Conservation (phyloP, 2,888 invertebrate species). For the Anaspis maculata region DNA sequence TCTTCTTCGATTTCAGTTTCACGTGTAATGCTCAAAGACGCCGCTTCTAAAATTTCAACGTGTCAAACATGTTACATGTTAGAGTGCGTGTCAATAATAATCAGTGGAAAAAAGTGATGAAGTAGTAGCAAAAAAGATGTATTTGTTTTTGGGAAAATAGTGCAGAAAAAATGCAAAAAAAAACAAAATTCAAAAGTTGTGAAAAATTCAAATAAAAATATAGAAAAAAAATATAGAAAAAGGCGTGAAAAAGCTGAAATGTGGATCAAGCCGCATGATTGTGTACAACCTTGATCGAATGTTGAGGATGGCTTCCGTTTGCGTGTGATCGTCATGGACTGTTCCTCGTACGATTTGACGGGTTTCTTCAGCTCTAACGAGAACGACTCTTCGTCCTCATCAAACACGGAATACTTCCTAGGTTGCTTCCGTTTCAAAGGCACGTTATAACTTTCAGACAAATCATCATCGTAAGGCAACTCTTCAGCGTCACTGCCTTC, state of each 20-base stretch:
- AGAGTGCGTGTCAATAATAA: no score
- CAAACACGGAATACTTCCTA: slow-evolving; percentile 52
- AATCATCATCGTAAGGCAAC: slow-evolving; percentile 48
- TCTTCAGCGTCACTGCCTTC: slow-evolving; percentile 53
- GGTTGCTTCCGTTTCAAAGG: slow-evolving; percentile 43
- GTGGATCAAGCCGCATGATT: slow-evolving; percentile 8
- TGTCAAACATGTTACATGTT: neutral
- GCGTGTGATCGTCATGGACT: slow-evolving; percentile 61
- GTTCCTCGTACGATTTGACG: slow-evolving; percentile 53
- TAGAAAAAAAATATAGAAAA: no score
- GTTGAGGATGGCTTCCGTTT: slow-evolving; percentile 60
- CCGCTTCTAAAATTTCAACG: slow-evolving; percentile 34
- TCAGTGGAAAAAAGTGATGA: no score
- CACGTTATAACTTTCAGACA: slow-evolving; percentile 46
- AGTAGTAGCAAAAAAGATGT: slow-evolving; percentile 3
- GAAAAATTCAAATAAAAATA: slow-evolving; percentile 5
- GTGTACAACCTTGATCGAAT: slow-evolving; percentile 56
- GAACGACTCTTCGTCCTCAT: slow-evolving; percentile 54
- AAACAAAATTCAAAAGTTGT: slow-evolving; percentile 7
- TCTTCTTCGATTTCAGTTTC: slow-evolving; percentile 34
- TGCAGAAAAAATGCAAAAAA: no score
- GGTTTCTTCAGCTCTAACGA: slow-evolving; percentile 42
- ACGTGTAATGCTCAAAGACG: slow-evolving; percentile 42
- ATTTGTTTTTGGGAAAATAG: no score
- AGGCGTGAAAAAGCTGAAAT: slow-evolving; percentile 24